Conservation (phyloP, 2,113 vertebrate species). For the Ailurus styani region DNA sequence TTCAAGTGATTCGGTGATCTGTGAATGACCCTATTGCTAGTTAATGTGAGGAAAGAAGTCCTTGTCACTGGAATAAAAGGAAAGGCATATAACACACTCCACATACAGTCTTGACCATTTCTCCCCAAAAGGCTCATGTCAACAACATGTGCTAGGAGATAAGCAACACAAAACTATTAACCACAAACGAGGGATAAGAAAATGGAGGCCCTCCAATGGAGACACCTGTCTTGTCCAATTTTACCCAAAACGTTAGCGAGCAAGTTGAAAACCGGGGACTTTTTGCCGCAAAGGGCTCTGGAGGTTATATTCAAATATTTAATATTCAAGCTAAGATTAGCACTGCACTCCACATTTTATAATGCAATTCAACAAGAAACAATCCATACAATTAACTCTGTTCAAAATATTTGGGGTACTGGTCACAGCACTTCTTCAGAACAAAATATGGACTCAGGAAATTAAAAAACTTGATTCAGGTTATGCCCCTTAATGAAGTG, state of each 20-base stretch:
- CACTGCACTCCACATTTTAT: not conserved
- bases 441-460: not conserved
- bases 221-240: not conserved
- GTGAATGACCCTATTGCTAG: conserved; percentile 36
- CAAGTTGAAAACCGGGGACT: not conserved
- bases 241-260: not conserved
- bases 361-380: not conserved
- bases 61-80: conserved; percentile 21
- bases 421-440: not conserved
- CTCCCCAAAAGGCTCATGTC: not conserved
- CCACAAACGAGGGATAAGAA: not conserved
- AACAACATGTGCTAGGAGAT: not conserved
- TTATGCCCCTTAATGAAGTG: not conserved
- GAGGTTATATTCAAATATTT: not conserved
- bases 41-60: conserved; percentile 50
- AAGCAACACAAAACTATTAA: not conserved
- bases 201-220: not conserved
- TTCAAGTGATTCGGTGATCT: conserved; percentile 58
- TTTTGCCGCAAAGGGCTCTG: not conserved
- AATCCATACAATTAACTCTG: not conserved
- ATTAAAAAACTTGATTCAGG: not conserved
- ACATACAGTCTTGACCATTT: not conserved
- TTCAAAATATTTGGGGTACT: not conserved
- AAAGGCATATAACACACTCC: not conserved
- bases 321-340: not conserved